phyloP scores from a whole-genome alignment of 2,113 vertebrate species.

The Todiramphus saurophagus region DNA sequence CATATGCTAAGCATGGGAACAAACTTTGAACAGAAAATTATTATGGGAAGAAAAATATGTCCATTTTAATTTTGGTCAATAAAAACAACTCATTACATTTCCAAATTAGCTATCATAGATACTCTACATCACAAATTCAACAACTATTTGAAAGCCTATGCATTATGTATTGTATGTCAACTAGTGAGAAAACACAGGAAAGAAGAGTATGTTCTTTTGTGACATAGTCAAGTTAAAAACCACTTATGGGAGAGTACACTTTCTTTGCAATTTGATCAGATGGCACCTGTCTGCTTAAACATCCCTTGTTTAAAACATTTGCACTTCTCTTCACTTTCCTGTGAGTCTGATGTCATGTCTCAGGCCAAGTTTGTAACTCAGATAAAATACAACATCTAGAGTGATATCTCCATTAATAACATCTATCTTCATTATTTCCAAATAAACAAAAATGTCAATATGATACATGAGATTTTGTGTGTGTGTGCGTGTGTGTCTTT shows the following conservation, averaged over 20 bases:
- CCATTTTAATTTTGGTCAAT: not conserved
- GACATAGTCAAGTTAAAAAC: not conserved
- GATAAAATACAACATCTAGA: not conserved
- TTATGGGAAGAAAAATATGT: not conserved
- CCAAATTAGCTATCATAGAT: not conserved
- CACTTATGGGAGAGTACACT: not conserved
- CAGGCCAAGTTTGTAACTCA: not conserved
- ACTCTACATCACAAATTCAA: not conserved
- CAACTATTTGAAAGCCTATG: not conserved
- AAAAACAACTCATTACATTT: not conserved
- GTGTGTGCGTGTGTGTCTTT: no score
- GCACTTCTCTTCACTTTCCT: not conserved
- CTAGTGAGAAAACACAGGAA: not conserved
- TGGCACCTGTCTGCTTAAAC: not conserved
- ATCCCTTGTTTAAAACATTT: not conserved
- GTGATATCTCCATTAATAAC: not conserved
- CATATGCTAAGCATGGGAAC: not conserved
- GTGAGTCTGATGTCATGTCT: not conserved
- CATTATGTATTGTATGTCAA: not conserved
- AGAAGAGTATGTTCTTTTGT: not conserved
- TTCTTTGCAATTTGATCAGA: not conserved
- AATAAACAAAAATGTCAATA: not conserved
- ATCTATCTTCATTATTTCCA: not conserved
- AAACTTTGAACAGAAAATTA: not conserved
- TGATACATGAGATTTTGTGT: no score